phyloP scores from a whole-genome alignment of 2,888 invertebrate genomes.

The Drosophila histrio region DNA sequence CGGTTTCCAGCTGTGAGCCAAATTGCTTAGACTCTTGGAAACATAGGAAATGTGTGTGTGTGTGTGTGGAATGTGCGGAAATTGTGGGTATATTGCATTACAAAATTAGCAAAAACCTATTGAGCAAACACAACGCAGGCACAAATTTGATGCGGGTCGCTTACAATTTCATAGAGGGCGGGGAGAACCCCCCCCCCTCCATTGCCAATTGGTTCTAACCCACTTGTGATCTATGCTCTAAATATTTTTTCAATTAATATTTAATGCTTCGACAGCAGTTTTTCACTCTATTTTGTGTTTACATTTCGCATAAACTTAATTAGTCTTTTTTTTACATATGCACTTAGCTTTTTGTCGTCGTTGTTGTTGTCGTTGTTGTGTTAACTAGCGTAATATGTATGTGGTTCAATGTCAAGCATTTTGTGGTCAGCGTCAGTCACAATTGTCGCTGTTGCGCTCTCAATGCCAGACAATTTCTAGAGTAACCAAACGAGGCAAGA shows the following conservation, averaged over 20 bases:
- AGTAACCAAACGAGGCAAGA: constrained; percentile 61
- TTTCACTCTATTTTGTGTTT: constrained; percentile 36
- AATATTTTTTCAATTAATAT: constrained; percentile 53
- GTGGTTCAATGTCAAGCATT: constrained; percentile 71
- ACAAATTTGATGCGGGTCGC: constrained; percentile 44
- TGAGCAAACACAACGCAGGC: constrained; percentile 11
- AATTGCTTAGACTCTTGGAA: constrained; percentile 17
- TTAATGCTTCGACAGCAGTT: constrained; percentile 33
- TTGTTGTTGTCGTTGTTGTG: not conserved
- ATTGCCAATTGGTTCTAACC: constrained; percentile 53
- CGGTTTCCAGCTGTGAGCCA: constrained; percentile 53
- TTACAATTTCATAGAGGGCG: constrained; percentile 27
- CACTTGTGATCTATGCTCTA: constrained; percentile 53
- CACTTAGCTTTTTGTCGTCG: constrained; percentile 12
- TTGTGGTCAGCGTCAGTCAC: constrained; percentile 60
- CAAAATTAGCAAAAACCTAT: constrained; percentile 7
- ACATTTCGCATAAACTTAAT: constrained; percentile 37
- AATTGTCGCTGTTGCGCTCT: constrained; percentile 58
- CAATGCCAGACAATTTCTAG: constrained; percentile 72
- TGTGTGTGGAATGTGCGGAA: constrained; percentile 13
- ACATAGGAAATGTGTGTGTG: not conserved
- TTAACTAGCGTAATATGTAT: constrained; percentile 42
- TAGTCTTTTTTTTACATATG: constrained; percentile 36
- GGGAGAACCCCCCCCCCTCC: not conserved
- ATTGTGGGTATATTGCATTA: constrained; percentile 40